Conservation (phyloP, 2,797 vertebrate species). For the Okamejei kenojei region DNA sequence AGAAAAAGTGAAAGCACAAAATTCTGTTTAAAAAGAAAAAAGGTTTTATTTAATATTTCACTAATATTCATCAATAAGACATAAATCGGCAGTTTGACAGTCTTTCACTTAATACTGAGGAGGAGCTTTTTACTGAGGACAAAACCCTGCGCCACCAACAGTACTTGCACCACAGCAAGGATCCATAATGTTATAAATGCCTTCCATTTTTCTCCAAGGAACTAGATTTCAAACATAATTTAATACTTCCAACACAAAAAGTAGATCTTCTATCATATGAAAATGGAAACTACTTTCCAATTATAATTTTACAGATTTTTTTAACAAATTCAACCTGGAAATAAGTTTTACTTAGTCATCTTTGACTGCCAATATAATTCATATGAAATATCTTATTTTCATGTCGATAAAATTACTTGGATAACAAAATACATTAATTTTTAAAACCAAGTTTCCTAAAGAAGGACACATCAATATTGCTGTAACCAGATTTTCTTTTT, state of each 20-base stretch:
- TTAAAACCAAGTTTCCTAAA: background rate
- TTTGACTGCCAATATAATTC: background rate
- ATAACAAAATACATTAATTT: background rate
- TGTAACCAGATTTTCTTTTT: background rate
- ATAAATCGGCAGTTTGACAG: background rate
- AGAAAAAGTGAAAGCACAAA: background rate
- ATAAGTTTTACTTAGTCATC: background rate
- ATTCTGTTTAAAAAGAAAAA: background rate
- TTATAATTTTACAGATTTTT: background rate
- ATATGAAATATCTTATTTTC: background rate
- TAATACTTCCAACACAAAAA: background rate
- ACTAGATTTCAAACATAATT: background rate
- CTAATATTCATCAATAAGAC: background rate
- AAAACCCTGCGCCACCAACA: background rate
- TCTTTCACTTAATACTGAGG: background rate
- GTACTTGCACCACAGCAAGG: background rate
- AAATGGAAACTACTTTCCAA: background rate
- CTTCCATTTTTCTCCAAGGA: background rate
- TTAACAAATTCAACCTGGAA: background rate
- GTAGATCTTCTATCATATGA: background rate
- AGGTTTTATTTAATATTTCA: background rate
- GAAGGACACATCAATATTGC: too few relatives aligned
- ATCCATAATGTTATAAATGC: background rate
- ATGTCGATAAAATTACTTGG: background rate
- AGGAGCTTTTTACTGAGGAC: background rate